Percentiles rank a stretch among this genome's conserved stretches.
phyloP scores from a whole-genome alignment of 2,113 vertebrate genomes.

The Oostethus manadensis region DNA sequence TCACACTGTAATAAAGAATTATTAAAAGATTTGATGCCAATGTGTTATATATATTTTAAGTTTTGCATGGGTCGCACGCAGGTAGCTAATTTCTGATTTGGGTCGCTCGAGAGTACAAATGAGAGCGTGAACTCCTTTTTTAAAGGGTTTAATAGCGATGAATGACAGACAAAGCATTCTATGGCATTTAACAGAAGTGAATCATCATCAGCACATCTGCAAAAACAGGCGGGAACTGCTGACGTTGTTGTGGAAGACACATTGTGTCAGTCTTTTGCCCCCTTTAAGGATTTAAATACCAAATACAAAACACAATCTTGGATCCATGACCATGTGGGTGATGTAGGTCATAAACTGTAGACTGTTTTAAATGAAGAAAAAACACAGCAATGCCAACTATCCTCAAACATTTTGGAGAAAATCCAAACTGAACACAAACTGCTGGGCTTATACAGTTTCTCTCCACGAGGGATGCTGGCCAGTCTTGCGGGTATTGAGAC shows the following conservation, averaged over 20 bases:
- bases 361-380: not conserved
- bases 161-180: slow-evolving; percentile 55
- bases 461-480: slow-evolving; percentile 9
- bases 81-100: too few species aligned
- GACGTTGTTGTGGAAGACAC: not conserved
- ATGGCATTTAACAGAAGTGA: slow-evolving; percentile 48
- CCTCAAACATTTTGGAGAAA: slow-evolving; percentile 25
- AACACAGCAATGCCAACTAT: slow-evolving; percentile 26
- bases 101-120: slow-evolving; percentile 1
- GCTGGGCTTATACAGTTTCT: slow-evolving; percentile 29
- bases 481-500: slow-evolving; percentile 5
- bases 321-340: not conserved
- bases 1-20: too few species aligned
- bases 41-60: too few species aligned
- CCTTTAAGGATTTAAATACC: not conserved
- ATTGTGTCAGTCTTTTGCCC: not conserved
- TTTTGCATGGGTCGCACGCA: too few species aligned
- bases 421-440: slow-evolving; percentile 17
- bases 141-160: slow-evolving; percentile 63
- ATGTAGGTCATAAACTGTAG: not conserved
- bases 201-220: slow-evolving; percentile 21
- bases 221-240: not conserved
- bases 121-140: slow-evolving; percentile 17
- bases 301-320: not conserved
- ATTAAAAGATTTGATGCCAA: too few species aligned